Conservation (phyloP, 2,888 invertebrate species). For the Hyposoter dolosus region DNA sequence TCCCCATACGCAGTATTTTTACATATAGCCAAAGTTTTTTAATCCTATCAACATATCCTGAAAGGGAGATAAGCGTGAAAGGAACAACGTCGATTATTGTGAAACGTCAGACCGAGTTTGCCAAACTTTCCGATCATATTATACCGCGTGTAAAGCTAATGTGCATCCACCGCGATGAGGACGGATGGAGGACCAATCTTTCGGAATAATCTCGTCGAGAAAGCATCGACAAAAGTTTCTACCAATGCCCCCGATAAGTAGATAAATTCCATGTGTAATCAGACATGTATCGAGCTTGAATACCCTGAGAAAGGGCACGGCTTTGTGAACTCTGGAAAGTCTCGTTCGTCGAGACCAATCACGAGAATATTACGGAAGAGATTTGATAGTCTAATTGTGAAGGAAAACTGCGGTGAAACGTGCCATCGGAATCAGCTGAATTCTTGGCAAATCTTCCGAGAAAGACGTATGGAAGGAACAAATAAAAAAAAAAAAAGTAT, state of each 20-base stretch:
- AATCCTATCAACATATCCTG: conserved; percentile 48
- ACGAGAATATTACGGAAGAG: neutral
- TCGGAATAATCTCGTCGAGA: conserved; percentile 1
- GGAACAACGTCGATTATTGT: conserved; percentile 22
- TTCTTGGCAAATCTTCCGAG: neutral
- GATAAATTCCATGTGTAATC: conserved; percentile 24
- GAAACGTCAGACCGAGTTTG: conserved; percentile 9
- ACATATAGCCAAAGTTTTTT: conserved; percentile 50
- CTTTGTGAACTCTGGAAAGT: neutral
- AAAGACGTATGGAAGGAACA: neutral
- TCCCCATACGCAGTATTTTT: conserved; percentile 29
- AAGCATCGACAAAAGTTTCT: neutral
- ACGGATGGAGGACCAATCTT: neutral
- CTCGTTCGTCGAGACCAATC: too few relatives aligned
- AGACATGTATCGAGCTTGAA: conserved; percentile 33
- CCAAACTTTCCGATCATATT: conserved; percentile 4
- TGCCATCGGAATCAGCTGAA: neutral
- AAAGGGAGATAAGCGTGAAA: conserved; percentile 4
- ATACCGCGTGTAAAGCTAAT: conserved; percentile 1
- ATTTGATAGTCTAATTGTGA: neutral
- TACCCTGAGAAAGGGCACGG: neutral
- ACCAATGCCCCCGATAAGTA: conserved; percentile 3
- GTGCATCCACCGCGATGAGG: conserved; percentile 13
- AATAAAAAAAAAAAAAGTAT: neutral
- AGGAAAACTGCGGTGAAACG: neutral